phyloP scores from a whole-genome alignment of 1,140 invertebrate species.

The Zaprionus tsacasi region DNA sequence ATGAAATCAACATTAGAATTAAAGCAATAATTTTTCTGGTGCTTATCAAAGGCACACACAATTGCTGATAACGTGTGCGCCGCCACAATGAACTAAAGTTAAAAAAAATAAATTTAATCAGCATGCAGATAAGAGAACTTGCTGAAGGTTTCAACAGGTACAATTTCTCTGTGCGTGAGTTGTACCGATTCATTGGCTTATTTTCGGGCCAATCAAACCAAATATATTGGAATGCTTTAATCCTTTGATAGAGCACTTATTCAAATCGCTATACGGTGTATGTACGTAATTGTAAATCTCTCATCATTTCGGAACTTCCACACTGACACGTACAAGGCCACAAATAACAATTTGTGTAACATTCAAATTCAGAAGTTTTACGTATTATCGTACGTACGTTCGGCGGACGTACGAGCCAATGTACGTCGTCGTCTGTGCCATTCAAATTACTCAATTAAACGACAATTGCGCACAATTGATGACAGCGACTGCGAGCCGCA shows the following conservation, averaged over 20 bases:
- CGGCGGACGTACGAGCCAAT: conserved; percentile 13
- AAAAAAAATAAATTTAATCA: conserved; percentile 73
- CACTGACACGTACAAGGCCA: conserved; percentile 42
- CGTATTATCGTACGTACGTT: conserved; percentile 26
- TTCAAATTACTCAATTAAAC: conserved; percentile 68
- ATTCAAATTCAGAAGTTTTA: conserved; percentile 53
- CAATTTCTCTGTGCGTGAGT: conserved; percentile 18
- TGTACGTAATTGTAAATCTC: neutral
- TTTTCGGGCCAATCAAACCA: conserved; percentile 8
- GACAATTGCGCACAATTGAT: conserved; percentile 68
- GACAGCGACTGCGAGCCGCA: conserved; percentile 12
- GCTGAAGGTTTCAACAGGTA: conserved; percentile 70
- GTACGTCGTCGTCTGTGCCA: conserved; percentile 35
- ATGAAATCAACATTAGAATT: conserved; percentile 72
- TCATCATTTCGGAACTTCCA: conserved; percentile 17
- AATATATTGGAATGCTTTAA: conserved; percentile 6
- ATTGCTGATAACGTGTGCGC: conserved; percentile 60
- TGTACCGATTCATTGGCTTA: conserved; percentile 36
- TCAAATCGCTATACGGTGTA: neutral
- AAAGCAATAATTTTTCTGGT: conserved; percentile 68
- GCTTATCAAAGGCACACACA: conserved; percentile 68
- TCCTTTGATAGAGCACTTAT: conserved; percentile 7
- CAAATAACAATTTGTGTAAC: conserved; percentile 33
- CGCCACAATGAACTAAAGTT: conserved; percentile 54
- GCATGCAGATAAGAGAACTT: conserved; percentile 53